Evolutionary conservation across 1,140 invertebrate genomes (phyloP), one percentile per base, ranked within the genome.

Genomic region (Drosophila obscura): DNA sequence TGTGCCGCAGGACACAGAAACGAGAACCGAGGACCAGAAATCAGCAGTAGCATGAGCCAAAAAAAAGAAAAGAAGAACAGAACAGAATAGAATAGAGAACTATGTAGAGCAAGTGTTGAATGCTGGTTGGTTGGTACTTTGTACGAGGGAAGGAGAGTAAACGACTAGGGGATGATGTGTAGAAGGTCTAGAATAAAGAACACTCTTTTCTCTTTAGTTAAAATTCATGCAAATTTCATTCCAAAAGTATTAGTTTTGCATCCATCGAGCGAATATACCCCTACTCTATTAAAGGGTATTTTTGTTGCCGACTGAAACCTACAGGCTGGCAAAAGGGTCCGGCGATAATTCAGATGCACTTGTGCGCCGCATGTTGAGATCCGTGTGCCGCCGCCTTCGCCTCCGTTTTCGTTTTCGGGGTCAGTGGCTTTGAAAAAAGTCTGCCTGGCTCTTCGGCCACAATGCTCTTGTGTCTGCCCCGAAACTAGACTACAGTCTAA

Each of bases 261-360:
- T 24, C 22, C 22, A 24, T 24, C 22, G 6, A 4, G 2, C 26
- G 8, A 15, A 19, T 4, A 16, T 13, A 15, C 5, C 9, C 8
- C 26, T 22, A 9, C 46, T 24, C 4, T 0, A 11, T 15, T n/a
- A 16, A 2, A 41, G 11, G n/a, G 11, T 7, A 13, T 4, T 51
- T 6, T 9, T 16, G 59, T 19, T 19, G 19, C 19, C 46, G 57
- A 45, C 62, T 16, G 1, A 4, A 8, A 53, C 43, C 59, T 43
- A 64, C 43, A 52, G 72, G 22, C 22, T 4, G 22, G 3, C 31
- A 71, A 72, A 80, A 77, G 60, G 68, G 64, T 53, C 55, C 73
- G 51, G 83, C 83, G 72, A 87, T 88, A 87, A 87, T 87, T 87
- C 75, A 87, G 71, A 73, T 82, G 78, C 82, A 87, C 83, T 84